phyloP scores from a whole-genome alignment of 2,113 vertebrate species.

The Noturus placidus region DNA sequence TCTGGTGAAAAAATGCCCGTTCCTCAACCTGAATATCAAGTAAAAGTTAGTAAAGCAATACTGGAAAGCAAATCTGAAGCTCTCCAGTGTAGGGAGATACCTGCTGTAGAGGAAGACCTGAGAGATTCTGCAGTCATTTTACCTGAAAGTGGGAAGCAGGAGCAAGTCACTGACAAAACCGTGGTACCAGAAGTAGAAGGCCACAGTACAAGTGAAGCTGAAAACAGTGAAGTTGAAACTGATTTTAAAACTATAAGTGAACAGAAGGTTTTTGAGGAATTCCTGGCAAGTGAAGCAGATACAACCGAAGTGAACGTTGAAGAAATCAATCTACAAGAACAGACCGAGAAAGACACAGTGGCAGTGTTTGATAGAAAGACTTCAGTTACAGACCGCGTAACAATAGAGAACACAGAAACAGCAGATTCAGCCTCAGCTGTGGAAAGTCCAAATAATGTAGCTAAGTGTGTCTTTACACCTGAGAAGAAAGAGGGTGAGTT shows the following conservation, averaged over 20 bases:
- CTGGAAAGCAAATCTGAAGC: conserved; percentile 20
- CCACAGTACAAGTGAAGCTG: not conserved
- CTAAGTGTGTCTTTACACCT: not conserved
- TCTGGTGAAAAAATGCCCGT: not conserved
- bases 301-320: not conserved
- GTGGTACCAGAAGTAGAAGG: not conserved
- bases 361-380: not conserved
- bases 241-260: conserved; percentile 11
- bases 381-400: not conserved
- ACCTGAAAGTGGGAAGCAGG: conserved; percentile 21
- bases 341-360: not conserved
- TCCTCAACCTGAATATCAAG: conserved; percentile 17
- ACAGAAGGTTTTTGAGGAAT: conserved; percentile 19
- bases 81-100: not conserved
- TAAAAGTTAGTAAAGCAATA: not conserved
- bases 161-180: conserved; percentile 29
- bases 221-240: conserved; percentile 7
- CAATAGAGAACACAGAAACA: not conserved
- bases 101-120: conserved; percentile 5
- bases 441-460: conserved; percentile 1
- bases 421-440: conserved; percentile 13
- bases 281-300: not conserved
- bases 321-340: conserved; percentile 29
- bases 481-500: not conserved
- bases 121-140: conserved; percentile 4